Conservation (phyloP, 1,140 invertebrate species). For the Mylabris phalerata region DNA sequence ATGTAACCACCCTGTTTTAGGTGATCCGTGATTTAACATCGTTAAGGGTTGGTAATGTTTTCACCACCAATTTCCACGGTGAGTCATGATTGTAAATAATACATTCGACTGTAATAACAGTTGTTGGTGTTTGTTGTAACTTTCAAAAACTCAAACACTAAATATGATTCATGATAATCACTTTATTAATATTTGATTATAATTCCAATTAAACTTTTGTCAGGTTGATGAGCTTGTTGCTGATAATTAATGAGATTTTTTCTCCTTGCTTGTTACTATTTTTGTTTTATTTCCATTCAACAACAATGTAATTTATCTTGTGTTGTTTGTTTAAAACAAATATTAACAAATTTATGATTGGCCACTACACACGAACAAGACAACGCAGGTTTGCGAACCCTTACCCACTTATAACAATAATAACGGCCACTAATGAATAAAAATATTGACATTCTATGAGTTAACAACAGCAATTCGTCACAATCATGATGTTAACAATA, state of each 20-base stretch:
- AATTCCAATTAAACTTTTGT: constrained; percentile 9
- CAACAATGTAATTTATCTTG: no score
- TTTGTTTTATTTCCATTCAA: no score
- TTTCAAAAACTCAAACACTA: neutral
- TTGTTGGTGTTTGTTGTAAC: neutral
- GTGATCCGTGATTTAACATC: constrained; percentile 14
- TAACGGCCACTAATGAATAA: neutral
- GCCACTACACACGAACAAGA: no score
- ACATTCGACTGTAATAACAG: constrained; percentile 12
- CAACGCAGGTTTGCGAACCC: no score
- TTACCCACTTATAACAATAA: no score
- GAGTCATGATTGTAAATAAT: constrained; percentile 22
- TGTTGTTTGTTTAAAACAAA: no score
- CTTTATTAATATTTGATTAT: constrained; percentile 9
- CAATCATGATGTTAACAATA: constrained; percentile 12
- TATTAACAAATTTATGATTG: no score
- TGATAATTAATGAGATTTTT: no score
- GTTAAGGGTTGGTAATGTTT: constrained; percentile 9
- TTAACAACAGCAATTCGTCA: constrained; percentile 12
- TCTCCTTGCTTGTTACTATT: no score
- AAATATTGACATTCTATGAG: constrained; percentile 13
- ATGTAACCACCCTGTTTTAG: no score
- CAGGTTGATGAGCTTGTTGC: neutral
- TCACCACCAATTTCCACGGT: constrained; percentile 20
- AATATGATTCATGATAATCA: constrained; percentile 7